phyloP scores from a whole-genome alignment of 2,888 invertebrate species.

The Eustalomyia histrio region DNA sequence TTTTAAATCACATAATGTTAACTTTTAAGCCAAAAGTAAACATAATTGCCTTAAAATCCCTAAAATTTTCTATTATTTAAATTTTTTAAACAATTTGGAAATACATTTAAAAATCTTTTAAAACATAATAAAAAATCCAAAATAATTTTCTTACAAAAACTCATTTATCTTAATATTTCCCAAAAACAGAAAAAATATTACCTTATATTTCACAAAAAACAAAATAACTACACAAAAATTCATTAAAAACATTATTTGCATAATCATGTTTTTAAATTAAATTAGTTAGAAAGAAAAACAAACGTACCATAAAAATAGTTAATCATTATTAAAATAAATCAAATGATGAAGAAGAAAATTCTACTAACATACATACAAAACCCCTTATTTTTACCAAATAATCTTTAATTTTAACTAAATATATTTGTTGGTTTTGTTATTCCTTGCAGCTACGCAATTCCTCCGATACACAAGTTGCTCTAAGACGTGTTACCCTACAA shows the following conservation, averaged over 20 bases:
- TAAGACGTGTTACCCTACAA: conserved; percentile 85
- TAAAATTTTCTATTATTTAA: too few relatives aligned
- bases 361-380: not conserved
- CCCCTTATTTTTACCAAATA: not conserved
- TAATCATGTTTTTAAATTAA: conserved; percentile 58
- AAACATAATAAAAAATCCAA: too few relatives aligned
- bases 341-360: conserved; percentile 8
- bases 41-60: too few relatives aligned
- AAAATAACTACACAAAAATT: conserved; percentile 20
- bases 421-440: conserved; percentile 4
- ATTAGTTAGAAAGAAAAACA: not conserved
- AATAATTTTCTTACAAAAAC: not conserved
- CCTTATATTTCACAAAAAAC: not conserved
- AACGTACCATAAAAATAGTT: conserved; percentile 17
- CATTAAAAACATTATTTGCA: conserved; percentile 34
- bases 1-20: too few relatives aligned
- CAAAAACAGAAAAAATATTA: not conserved
- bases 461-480: conserved; percentile 84
- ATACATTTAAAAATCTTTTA: too few relatives aligned
- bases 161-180: not conserved
- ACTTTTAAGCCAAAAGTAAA: too few relatives aligned
- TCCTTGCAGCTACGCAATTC: conserved; percentile 83
- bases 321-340: conserved; percentile 29
- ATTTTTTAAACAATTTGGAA: too few relatives aligned
- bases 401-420: conserved; percentile 4